Percentiles rank a stretch among this genome's conserved stretches.
Evolutionary conservation across 2,888 invertebrate species (phyloP).

Genomic region (Athalia circularis): DNA sequence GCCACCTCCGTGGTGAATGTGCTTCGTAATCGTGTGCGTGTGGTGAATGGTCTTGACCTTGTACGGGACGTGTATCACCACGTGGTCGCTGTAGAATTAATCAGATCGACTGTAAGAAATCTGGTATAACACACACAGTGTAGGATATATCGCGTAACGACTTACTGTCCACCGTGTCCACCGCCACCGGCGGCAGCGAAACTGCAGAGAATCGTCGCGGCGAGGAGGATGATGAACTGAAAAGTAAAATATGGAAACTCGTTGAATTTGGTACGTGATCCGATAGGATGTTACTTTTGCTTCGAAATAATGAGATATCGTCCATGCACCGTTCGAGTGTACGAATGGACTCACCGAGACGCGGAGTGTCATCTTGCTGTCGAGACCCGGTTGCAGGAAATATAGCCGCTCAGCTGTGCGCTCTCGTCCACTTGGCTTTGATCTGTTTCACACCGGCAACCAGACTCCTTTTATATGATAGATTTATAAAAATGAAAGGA

Average conservation of each 20-base stretch:
- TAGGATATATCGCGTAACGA: slow-evolving; percentile 13
- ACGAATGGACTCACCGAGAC: slow-evolving; percentile 59
- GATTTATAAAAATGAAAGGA: slow-evolving; percentile 62
- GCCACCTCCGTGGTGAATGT: slow-evolving; percentile 80
- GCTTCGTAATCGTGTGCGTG: slow-evolving; percentile 86
- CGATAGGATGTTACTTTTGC: too few species aligned
- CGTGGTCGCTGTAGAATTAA: slow-evolving; percentile 77
- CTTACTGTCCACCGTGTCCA: slow-evolving; percentile 60
- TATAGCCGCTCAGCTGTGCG: slow-evolving; percentile 29
- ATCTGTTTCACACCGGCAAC: slow-evolving; percentile 57
- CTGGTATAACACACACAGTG: neutral
- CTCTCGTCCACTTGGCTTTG: slow-evolving; percentile 54
- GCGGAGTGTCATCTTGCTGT: slow-evolving; percentile 53
- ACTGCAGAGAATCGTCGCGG: slow-evolving; percentile 49
- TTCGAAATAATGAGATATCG: too few species aligned
- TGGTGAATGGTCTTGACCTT: slow-evolving; percentile 86
- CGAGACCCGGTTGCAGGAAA: slow-evolving; percentile 25
- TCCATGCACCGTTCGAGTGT: too few species aligned
- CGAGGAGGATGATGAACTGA: slow-evolving; percentile 53
- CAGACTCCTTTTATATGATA: slow-evolving; percentile 62
- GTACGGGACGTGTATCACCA: slow-evolving; percentile 87
- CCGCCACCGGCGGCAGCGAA: slow-evolving; percentile 51
- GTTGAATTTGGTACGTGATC: neutral
- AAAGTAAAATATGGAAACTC: slow-evolving; percentile 17
- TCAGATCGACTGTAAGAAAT: neutral